These are phyloP conservation scores for Falco naumanni DNA, from an alignment of 2,797 vertebrate genomes.

Conservation along the genomic window DNA sequence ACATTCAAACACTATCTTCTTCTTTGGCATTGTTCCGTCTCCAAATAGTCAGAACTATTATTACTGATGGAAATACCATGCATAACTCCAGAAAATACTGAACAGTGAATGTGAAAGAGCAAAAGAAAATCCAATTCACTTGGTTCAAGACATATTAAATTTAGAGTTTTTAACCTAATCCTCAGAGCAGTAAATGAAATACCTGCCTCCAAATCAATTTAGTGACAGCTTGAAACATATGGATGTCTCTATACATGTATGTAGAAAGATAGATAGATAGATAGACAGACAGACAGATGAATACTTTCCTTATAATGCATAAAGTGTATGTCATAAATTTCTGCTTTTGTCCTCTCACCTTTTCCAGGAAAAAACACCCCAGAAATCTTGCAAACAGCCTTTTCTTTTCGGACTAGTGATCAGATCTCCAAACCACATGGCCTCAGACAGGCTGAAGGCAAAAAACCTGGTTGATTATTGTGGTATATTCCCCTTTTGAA, in stretches of 20 bases:
- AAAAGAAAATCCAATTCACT: slow-evolving; percentile 24
- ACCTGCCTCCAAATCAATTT: slow-evolving; percentile 24
- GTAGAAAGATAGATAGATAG: neutral
- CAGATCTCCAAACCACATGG: slow-evolving; percentile 72
- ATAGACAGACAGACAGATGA: neutral
- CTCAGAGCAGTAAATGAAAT: slow-evolving; percentile 27
- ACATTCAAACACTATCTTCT: slow-evolving; percentile 1
- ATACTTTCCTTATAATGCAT: slow-evolving; percentile 38
- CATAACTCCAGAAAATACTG: slow-evolving; percentile 32
- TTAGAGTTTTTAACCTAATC: neutral
- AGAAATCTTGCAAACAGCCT: slow-evolving; percentile 72
- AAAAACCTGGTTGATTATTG: slow-evolving; percentile 72
- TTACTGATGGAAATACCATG: slow-evolving; percentile 26
- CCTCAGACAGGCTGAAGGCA: slow-evolving; percentile 75
- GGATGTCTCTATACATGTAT: slow-evolving; percentile 10
- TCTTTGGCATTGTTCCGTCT: neutral
- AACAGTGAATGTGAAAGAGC: neutral
- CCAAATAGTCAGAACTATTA: slow-evolving; percentile 1
- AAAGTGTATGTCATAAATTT: slow-evolving; percentile 57
- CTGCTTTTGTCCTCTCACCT: slow-evolving; percentile 73
- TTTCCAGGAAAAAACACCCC: slow-evolving; percentile 73
- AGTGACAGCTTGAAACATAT: slow-evolving; percentile 44
- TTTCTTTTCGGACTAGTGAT: slow-evolving; percentile 73
- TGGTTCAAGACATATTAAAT: slow-evolving; percentile 9
- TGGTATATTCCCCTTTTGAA: slow-evolving; percentile 54